Conservation (phyloP, 2,888 invertebrate species). For the Reticulitermes lucifugus region DNA sequence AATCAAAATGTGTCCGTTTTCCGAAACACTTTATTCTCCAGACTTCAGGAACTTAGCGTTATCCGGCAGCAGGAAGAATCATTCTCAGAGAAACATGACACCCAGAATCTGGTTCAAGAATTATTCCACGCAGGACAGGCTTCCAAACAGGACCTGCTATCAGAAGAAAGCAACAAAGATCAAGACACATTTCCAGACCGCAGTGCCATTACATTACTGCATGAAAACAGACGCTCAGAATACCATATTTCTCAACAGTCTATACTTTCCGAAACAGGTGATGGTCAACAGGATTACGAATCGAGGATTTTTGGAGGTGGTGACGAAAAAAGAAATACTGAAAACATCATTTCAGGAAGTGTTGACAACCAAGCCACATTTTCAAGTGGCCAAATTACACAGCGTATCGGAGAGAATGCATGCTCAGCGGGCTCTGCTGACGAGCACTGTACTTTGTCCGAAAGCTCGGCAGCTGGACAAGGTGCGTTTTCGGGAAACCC, state of each 20-base stretch:
- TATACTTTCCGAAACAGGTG: not conserved
- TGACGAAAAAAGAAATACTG: not conserved
- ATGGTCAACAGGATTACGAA: not conserved
- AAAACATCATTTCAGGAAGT: not conserved
- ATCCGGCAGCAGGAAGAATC: not conserved
- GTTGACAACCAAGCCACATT: too few relatives aligned
- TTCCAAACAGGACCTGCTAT: not conserved
- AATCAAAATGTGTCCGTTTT: not conserved
- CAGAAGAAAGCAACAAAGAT: not conserved
- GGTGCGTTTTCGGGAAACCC: not conserved
- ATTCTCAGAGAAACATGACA: not conserved
- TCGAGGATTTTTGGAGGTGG: not conserved
- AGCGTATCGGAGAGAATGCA: not conserved
- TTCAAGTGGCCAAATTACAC: not conserved
- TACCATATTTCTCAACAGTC: not conserved
- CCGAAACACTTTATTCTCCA: not conserved
- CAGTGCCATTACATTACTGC: not conserved
- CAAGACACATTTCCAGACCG: not conserved
- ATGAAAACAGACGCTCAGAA: not conserved
- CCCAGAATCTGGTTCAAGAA: not conserved
- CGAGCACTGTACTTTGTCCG: not conserved
- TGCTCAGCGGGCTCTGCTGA: not conserved
- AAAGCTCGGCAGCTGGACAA: not conserved
- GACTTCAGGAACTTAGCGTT: not conserved
- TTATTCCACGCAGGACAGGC: not conserved